Conservation (phyloP, 2,113 vertebrate genomes). For the Silurus asotus region DNA sequence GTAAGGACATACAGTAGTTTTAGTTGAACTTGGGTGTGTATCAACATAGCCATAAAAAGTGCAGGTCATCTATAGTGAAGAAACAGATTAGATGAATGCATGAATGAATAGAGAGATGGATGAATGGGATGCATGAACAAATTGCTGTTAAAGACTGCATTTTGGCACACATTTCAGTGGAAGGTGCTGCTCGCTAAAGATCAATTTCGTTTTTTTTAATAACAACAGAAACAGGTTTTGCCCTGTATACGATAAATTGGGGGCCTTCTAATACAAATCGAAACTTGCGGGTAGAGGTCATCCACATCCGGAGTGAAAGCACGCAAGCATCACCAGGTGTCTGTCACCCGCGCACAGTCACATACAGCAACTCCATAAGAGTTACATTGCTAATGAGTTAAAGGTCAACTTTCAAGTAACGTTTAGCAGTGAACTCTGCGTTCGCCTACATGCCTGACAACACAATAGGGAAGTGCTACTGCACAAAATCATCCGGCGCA, state of each 20-base stretch:
- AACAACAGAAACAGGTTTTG: too few species aligned
- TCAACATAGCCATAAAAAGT: neutral
- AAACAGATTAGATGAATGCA: neutral
- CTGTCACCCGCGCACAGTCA: neutral
- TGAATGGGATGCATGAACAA: neutral
- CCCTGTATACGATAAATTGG: too few species aligned
- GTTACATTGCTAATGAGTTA: neutral
- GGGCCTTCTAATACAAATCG: neutral
- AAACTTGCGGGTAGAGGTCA: neutral
- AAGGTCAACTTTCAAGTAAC: neutral
- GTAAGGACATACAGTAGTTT: neutral
- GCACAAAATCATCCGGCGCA: neutral
- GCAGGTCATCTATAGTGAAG: neutral
- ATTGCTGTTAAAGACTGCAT: neutral
- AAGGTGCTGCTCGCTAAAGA: neutral
- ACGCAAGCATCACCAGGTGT: neutral
- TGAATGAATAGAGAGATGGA: neutral
- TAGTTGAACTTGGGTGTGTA: neutral
- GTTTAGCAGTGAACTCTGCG: neutral
- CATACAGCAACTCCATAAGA: neutral
- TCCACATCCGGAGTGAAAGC: conserved; percentile 6
- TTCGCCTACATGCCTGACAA: neutral
- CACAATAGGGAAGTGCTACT: conserved; percentile 2
- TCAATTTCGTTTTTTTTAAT: too few species aligned
- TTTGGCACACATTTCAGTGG: neutral